Evolutionary conservation across 23 tunicate species (phyloP).

Genomic region (Trididemnum clinides): DNA sequence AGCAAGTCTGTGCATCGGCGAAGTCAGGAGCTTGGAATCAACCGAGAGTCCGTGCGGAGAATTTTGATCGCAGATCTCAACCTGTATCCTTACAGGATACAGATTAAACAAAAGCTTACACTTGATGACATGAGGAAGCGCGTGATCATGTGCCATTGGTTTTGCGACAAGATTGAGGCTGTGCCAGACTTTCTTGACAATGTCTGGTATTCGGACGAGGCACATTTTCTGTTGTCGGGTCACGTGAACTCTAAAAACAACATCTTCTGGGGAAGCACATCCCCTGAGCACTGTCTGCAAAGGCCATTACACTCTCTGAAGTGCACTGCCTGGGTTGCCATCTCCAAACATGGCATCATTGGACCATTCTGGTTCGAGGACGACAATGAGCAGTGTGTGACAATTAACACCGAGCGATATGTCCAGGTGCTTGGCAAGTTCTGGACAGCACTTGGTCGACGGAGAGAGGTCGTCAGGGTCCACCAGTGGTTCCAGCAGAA

Average conservation of each 20-base stretch:
- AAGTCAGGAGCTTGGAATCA: constrained; percentile 35
- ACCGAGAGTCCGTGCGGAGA: constrained; percentile 24
- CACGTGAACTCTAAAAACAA: constrained; percentile 35
- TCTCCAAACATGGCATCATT: constrained; percentile 38
- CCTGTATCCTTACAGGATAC: constrained; percentile 18
- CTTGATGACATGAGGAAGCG: constrained; percentile 29
- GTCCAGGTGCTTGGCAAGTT: constrained; percentile 34
- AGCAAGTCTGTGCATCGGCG: constrained; percentile 24
- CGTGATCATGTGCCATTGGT: constrained; percentile 31
- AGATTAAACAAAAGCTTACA: constrained; percentile 34
- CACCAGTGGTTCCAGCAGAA: constrained; percentile 36
- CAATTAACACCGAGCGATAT: constrained; percentile 51
- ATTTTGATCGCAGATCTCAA: constrained; percentile 26
- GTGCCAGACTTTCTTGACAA: constrained; percentile 34
- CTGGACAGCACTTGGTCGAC: constrained; percentile 44
- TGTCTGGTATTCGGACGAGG: constrained; percentile 40
- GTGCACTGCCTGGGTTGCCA: constrained; percentile 49
- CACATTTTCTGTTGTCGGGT: constrained; percentile 38
- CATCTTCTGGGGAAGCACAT: constrained; percentile 29
- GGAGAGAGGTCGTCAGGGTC: constrained; percentile 45
- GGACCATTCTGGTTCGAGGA: constrained; percentile 44
- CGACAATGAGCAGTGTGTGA: constrained; percentile 46
- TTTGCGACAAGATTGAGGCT: constrained; percentile 26
- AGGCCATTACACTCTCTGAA: constrained; percentile 39
- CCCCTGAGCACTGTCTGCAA: constrained; percentile 33